Conservation (phyloP, 1,140 invertebrate genomes). For the Mylabris phalerata region DNA sequence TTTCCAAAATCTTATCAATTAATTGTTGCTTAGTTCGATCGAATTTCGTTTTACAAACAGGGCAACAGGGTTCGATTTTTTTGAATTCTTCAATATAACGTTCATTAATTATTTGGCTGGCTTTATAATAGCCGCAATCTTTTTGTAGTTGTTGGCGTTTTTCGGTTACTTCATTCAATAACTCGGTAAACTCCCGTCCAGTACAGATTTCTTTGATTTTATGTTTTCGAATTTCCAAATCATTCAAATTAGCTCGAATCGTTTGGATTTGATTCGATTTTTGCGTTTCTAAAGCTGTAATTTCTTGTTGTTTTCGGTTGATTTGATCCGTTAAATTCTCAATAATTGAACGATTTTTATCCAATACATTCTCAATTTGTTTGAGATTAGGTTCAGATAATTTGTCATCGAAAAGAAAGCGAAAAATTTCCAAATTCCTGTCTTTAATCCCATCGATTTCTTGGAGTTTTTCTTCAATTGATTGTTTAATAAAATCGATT, state of each 20-base stretch:
- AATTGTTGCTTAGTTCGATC: constrained; percentile 12
- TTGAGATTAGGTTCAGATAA: constrained; percentile 61
- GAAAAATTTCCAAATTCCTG: constrained; percentile 54
- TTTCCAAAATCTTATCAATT: constrained; percentile 30
- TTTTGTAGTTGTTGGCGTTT: constrained; percentile 42
- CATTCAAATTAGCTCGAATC: constrained; percentile 34
- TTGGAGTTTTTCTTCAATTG: constrained; percentile 50
- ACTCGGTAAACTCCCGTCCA: constrained; percentile 37
- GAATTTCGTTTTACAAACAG: constrained; percentile 37
- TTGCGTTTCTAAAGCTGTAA: constrained; percentile 35
- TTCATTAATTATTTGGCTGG: constrained; percentile 44
- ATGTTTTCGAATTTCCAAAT: constrained; percentile 33
- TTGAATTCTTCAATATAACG: constrained; percentile 37
- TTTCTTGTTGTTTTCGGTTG: constrained; percentile 51
- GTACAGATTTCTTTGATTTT: constrained; percentile 43
- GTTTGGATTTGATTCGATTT: constrained; percentile 35
- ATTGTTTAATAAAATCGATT: constrained; percentile 34
- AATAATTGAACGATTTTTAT: constrained; percentile 46
- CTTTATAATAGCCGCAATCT: constrained; percentile 42
- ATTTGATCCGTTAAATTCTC: constrained; percentile 51
- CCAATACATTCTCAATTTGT: constrained; percentile 47
- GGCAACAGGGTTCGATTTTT: constrained; percentile 32
- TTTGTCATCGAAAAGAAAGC: constrained; percentile 49
- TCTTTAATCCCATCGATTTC: constrained; percentile 53
- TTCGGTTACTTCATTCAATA: constrained; percentile 35